A percentile compares a stretch with the other conserved stretches of the same genome.
These are phyloP conservation scores for Crax fasciolata DNA, from an alignment of 2,797 vertebrate genomes.

Conservation along the genomic window DNA sequence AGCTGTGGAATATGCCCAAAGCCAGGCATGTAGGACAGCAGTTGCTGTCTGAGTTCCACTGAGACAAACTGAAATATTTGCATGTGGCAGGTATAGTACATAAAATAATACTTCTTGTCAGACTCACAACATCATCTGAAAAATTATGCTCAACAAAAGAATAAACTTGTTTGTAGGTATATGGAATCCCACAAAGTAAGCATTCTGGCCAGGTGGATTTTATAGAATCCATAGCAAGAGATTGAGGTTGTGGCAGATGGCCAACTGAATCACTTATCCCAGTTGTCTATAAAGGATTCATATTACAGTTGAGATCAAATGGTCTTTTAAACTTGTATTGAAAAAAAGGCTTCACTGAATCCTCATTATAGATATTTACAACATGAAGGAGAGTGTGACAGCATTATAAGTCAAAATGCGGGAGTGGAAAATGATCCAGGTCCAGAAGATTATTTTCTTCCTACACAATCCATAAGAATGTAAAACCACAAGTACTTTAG, in stretches of 20 bases:
- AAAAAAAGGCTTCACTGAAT: neutral
- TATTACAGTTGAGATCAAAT: neutral
- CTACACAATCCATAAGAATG: neutral
- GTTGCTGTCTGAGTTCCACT: neutral
- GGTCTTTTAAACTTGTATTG: neutral
- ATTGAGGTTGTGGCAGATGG: neutral
- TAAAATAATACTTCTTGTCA: neutral
- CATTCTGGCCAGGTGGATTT: neutral
- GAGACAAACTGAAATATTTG: neutral
- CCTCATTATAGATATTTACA: neutral
- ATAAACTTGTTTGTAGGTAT: neutral
- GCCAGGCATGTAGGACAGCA: neutral
- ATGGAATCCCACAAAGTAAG: neutral
- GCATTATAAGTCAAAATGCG: neutral
- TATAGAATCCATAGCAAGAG: neutral
- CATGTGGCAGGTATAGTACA: fast-evolving
- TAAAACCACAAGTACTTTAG: neutral
- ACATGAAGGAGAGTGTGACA: neutral
- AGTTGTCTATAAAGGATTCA: neutral
- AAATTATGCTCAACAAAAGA: neutral
- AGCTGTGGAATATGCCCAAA: neutral
- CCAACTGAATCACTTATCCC: neutral
- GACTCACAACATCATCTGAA: neutral
- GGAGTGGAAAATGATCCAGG: neutral
- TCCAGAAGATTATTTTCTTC: neutral